Percentiles rank a stretch among this genome's conserved stretches.
Conservation (phyloP, 2,113 vertebrate genomes). For the Pongo pygmaeus region DNA sequence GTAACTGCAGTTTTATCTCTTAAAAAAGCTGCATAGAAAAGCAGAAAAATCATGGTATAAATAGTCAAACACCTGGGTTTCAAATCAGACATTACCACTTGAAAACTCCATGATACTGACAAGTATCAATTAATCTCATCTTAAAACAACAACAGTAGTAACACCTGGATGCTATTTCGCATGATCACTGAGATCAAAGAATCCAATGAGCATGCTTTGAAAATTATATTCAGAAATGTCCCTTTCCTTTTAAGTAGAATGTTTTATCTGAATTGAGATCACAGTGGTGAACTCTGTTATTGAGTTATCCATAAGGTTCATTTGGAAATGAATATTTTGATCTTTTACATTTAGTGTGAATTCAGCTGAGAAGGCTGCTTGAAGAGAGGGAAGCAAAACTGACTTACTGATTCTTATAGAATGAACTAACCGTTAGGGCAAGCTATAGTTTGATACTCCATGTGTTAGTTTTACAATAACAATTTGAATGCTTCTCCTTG, state of each 20-base stretch:
- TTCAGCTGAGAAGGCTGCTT: not conserved
- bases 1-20: not conserved
- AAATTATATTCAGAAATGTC: not conserved
- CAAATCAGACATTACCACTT: not conserved
- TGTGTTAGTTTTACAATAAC: constrained; percentile 55
- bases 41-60: not conserved
- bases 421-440: not conserved
- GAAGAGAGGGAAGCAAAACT: not conserved
- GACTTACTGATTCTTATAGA: not conserved
- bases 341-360: constrained; percentile 34
- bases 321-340: constrained; percentile 2
- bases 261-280: not conserved
- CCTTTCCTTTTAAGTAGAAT: not conserved
- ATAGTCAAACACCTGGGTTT: not conserved
- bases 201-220: not conserved
- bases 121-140: not conserved
- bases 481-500: constrained; percentile 24
- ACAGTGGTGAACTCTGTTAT: not conserved
- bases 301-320: not conserved
- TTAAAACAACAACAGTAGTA: not conserved
- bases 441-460: not conserved
- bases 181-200: not conserved
- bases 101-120: not conserved
- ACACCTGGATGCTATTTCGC: not conserved
- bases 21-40: not conserved